These are phyloP conservation scores for Mionectes macconnelli DNA, from an alignment of 2,113 vertebrate genomes.

Conservation along the genomic window DNA sequence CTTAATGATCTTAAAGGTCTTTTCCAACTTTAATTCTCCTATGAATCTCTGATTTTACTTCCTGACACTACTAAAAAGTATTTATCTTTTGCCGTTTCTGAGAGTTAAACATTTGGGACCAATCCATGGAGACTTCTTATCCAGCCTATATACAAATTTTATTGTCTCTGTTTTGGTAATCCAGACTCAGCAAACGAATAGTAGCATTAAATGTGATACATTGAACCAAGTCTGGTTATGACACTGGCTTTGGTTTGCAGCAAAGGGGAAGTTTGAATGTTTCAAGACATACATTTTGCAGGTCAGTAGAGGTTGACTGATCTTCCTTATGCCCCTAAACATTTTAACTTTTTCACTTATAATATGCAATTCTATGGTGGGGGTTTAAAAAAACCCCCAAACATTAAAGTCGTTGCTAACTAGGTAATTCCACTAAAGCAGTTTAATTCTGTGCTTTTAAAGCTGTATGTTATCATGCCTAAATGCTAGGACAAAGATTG, in stretches of 20 bases:
- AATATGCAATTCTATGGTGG: not conserved
- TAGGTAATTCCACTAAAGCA: not conserved
- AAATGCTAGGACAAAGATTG: not conserved
- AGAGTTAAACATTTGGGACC: not conserved
- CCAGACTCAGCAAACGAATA: not conserved
- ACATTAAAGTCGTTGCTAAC: not conserved
- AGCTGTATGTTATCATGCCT: not conserved
- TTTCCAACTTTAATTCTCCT: not conserved
- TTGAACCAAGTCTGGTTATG: not conserved
- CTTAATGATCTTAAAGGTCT: not conserved
- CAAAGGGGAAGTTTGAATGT: not conserved
- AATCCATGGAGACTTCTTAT: not conserved
- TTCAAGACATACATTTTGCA: not conserved
- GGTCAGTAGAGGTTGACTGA: not conserved
- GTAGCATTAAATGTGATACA: not conserved
- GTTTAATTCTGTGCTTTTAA: slow-evolving; percentile 1
- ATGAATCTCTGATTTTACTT: not conserved
- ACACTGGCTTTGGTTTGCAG: not conserved
- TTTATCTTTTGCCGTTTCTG: not conserved
- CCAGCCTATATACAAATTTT: not conserved
- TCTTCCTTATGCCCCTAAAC: not conserved
- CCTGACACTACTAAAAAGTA: not conserved
- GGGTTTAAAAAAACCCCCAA: not conserved
- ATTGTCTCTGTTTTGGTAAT: not conserved
- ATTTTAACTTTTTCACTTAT: not conserved